phyloP scores from a whole-genome alignment of 2,113 vertebrate species.

The Phalacrocorax brasilianus region DNA sequence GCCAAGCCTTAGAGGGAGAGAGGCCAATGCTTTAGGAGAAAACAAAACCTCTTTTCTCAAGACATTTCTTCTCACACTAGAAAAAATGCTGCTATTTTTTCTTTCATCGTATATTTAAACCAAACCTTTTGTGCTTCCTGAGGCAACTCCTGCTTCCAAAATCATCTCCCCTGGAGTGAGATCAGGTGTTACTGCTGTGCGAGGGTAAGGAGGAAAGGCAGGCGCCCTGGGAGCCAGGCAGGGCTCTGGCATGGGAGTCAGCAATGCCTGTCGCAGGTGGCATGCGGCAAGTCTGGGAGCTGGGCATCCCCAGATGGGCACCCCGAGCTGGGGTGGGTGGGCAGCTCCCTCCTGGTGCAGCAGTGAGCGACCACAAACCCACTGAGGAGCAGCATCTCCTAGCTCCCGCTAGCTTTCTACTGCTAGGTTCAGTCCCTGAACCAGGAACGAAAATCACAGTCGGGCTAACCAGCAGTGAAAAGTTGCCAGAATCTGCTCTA shows the following conservation, averaged over 20 bases:
- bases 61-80: not conserved
- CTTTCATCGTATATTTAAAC: not conserved
- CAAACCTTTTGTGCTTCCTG: not conserved
- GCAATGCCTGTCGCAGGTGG: accelerated
- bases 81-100: not conserved
- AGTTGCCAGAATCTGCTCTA: not conserved
- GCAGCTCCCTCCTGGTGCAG: not conserved
- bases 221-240: not conserved
- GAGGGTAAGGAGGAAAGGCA: not conserved
- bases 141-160: not conserved
- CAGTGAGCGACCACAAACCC: not conserved
- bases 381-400: not conserved
- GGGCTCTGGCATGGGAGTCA: not conserved
- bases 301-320: not conserved
- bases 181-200: not conserved
- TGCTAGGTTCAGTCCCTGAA: not conserved
- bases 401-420: not conserved
- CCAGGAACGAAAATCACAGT: not conserved
- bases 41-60: not conserved
- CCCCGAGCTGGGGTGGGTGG: not conserved
- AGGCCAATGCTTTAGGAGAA: not conserved
- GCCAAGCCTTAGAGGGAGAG: not conserved
- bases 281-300: not conserved
- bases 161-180: not conserved
- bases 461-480: not conserved